A percentile compares a stretch with the other conserved stretches of the same genome.
Conservation (phyloP, 2,888 invertebrate genomes). For the Meteorus colon region DNA sequence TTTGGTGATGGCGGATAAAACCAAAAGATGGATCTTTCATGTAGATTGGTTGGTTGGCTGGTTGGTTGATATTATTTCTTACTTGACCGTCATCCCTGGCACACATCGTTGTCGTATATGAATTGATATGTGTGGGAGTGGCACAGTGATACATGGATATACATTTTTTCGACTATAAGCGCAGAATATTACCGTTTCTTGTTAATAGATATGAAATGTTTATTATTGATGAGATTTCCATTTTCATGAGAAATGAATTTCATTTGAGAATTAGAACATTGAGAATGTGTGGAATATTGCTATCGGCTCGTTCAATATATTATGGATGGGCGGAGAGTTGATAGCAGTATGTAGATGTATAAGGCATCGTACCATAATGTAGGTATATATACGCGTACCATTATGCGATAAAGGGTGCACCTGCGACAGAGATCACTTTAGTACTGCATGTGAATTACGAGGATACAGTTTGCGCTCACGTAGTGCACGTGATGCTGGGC, state of each 20-base stretch:
- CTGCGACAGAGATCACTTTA: slow-evolving; percentile 53
- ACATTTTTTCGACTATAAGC: no score
- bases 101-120: not conserved
- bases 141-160: slow-evolving; percentile 20
- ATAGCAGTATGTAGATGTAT: slow-evolving; percentile 1
- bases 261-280: not conserved
- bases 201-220: no score
- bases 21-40: slow-evolving; percentile 40
- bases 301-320: no score
- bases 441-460: slow-evolving; percentile 51
- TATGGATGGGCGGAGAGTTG: not conserved
- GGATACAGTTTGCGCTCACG: slow-evolving; percentile 35
- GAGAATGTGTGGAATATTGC: not conserved
- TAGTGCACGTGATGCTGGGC: slow-evolving; percentile 33
- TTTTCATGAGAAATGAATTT: no score
- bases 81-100: slow-evolving; percentile 48
- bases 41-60: slow-evolving; percentile 54
- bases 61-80: slow-evolving; percentile 56
- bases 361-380: not conserved
- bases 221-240: no score
- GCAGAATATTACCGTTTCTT: no score
- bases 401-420: slow-evolving; percentile 50
- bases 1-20: slow-evolving; percentile 56
- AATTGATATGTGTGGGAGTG: slow-evolving; percentile 48
- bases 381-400: slow-evolving; percentile 30